These are phyloP conservation scores for Eupristina koningsbergeri DNA, from an alignment of 1,140 invertebrate species.

Conservation along the genomic window DNA sequence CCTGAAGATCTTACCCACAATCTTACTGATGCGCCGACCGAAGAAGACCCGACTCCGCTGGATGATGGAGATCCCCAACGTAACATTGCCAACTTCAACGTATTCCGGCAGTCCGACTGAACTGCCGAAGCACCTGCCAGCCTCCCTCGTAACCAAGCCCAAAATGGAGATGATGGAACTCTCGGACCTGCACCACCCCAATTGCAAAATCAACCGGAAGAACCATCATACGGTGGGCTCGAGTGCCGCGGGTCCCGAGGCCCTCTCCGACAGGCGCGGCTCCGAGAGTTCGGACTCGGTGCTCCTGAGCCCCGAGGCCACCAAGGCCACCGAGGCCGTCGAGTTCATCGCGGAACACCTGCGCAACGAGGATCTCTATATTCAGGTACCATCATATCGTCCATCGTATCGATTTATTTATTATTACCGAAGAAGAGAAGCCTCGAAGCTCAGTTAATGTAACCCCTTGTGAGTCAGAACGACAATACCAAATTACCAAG, in stretches of 20 bases:
- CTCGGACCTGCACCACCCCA: slow-evolving; percentile 94
- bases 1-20: slow-evolving; percentile 90
- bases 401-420: too few relatives aligned
- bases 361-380: slow-evolving; percentile 96
- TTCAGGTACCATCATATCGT: slow-evolving; percentile 81
- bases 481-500: too few relatives aligned
- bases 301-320: slow-evolving; percentile 91
- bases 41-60: slow-evolving; percentile 92
- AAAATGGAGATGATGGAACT: slow-evolving; percentile 95
- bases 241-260: slow-evolving; percentile 77
- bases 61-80: slow-evolving; percentile 98
- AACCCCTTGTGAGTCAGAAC: not conserved
- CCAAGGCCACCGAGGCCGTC: slow-evolving; percentile 96
- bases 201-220: slow-evolving; percentile 94
- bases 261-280: slow-evolving; percentile 80
- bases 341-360: slow-evolving; percentile 98
- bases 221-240: slow-evolving; percentile 74
- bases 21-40: slow-evolving; percentile 92
- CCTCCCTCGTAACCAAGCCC: slow-evolving; percentile 78
- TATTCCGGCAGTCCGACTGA: slow-evolving; percentile 84
- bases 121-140: slow-evolving; percentile 81
- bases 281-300: slow-evolving; percentile 93
- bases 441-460: not conserved
- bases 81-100: slow-evolving; percentile 84
- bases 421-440: not conserved